phyloP scores from a whole-genome alignment of 2,113 vertebrate genomes.

The Fukomys damarensis region DNA sequence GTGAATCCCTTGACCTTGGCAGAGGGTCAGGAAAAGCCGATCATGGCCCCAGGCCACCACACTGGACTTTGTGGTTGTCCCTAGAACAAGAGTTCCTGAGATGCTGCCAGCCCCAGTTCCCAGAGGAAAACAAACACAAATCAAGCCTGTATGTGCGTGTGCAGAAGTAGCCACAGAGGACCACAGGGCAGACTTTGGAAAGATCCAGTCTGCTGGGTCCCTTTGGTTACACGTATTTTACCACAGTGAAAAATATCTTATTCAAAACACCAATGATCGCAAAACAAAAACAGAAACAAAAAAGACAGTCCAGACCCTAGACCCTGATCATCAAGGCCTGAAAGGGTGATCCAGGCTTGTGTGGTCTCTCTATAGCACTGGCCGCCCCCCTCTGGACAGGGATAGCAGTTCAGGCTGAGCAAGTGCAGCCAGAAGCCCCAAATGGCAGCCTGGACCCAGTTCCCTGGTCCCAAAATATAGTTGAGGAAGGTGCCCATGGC shows the following conservation, averaged over 20 bases:
- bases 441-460: not conserved
- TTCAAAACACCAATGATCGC: not conserved
- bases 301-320: not conserved
- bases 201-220: not conserved
- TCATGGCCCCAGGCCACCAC: not conserved
- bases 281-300: not conserved
- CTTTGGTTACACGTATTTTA: not conserved
- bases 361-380: not conserved
- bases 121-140: not conserved
- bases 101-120: not conserved
- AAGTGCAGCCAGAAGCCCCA: not conserved
- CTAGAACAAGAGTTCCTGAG: not conserved
- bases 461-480: not conserved
- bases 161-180: not conserved
- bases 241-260: not conserved
- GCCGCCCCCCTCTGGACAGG: not conserved
- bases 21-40: not conserved
- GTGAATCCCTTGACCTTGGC: not conserved
- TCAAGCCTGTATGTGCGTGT: not conserved
- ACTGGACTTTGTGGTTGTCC: slow-evolving; percentile 48
- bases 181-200: not conserved
- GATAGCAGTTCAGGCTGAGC: not conserved
- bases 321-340: not conserved
- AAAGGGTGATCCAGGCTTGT: not conserved
- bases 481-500: not conserved